Percentiles rank a stretch among this genome's conserved stretches.
Conservation (phyloP, 2,113 vertebrate genomes). For the Scomber japonicus region DNA sequence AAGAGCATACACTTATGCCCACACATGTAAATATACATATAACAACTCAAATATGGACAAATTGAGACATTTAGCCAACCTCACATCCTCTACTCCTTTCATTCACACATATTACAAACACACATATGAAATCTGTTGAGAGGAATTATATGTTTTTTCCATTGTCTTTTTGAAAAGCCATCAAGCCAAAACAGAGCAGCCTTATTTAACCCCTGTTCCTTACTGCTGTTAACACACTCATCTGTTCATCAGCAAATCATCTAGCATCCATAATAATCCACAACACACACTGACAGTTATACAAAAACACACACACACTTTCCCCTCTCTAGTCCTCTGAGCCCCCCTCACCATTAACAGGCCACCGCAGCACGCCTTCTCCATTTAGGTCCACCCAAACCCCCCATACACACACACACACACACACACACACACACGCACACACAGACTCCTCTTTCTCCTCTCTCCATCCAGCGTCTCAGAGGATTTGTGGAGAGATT, state of each 20-base stretch:
- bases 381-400: slow-evolving; percentile 46
- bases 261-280: too few relatives aligned
- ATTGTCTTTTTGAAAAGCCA: slow-evolving; percentile 12
- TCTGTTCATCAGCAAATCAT: slow-evolving; percentile 6
- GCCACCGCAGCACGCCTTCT: slow-evolving; percentile 45
- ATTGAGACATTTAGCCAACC: too few relatives aligned
- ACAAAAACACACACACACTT: slow-evolving; percentile 14
- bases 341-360: slow-evolving; percentile 53
- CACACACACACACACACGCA: slow-evolving; percentile 33
- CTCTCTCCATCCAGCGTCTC: slow-evolving; percentile 40
- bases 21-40: neutral
- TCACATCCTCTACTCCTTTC: too few relatives aligned
- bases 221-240: slow-evolving; percentile 12
- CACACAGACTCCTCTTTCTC: slow-evolving; percentile 6
- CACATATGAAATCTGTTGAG: neutral
- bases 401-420: slow-evolving; percentile 3
- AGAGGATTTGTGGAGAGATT: slow-evolving; percentile 57
- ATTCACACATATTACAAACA: neutral
- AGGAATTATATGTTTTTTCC: slow-evolving; percentile 1
- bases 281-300: too few relatives aligned
- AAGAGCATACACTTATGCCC: neutral
- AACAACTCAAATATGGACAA: too few relatives aligned
- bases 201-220: slow-evolving; percentile 5
- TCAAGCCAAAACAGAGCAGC: neutral
- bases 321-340: slow-evolving; percentile 20